Percentiles rank a stretch among this genome's conserved stretches.
These are phyloP conservation scores for Pseudochromis fuscus DNA, from an alignment of 2,797 vertebrate genomes.

Conservation along the genomic window DNA sequence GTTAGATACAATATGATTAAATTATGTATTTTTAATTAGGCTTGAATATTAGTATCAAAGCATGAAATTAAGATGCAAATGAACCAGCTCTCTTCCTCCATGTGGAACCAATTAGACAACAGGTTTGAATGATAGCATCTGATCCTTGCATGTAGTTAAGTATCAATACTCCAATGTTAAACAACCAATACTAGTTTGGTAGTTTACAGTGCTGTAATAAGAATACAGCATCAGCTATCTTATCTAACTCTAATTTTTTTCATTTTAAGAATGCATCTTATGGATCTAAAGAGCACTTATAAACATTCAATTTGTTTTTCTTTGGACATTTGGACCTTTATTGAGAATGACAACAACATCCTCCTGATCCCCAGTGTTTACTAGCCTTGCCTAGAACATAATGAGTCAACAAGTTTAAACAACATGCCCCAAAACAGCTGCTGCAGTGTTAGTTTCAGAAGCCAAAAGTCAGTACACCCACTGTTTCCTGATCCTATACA, in stretches of 20 bases:
- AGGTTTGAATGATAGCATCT: too few relatives aligned
- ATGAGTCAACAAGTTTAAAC: neutral
- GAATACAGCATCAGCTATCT: too few relatives aligned
- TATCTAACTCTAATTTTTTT: too few relatives aligned
- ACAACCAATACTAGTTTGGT: too few relatives aligned
- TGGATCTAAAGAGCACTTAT: neutral
- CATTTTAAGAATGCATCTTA: too few relatives aligned
- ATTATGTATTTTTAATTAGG: too few relatives aligned
- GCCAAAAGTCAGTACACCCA: conserved; percentile 5
- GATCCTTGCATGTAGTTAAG: too few relatives aligned
- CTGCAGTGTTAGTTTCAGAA: conserved; percentile 8
- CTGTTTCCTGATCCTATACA: conserved; percentile 10
- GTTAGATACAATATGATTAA: too few relatives aligned
- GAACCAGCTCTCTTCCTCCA: too few relatives aligned
- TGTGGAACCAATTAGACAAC: too few relatives aligned
- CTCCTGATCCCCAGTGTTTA: neutral
- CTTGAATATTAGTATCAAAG: neutral
- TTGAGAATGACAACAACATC: neutral
- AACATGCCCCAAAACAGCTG: conserved; percentile 1
- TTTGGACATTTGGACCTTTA: neutral
- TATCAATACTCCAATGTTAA: too few relatives aligned
- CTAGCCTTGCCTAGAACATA: neutral
- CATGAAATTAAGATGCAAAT: neutral
- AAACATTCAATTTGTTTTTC: neutral
- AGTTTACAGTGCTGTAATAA: too few relatives aligned